Base-by-base conservation (phyloP, 2,113 vertebrate genomes). In the Rallus limicola region DNA sequence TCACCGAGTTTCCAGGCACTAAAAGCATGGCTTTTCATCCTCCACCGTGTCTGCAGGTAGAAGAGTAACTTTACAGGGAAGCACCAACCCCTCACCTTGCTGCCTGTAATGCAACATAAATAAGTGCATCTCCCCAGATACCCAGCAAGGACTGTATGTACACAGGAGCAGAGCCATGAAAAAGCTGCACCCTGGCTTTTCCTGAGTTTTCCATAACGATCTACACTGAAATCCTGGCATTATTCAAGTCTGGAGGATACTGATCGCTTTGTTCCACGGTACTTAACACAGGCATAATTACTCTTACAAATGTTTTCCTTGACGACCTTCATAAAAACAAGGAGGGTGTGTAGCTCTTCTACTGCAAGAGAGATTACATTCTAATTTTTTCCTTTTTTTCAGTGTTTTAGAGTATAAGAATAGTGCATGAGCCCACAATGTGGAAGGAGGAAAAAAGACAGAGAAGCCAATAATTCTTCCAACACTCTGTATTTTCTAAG, bases 181-280 rank as follows among this genome's bases (percentile, higher is more conserved):
- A 82, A 82, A 83, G 65, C 91, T 89, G 52, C 36, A 74, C 59
- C 10, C 42, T 46, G 38, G 19, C 85, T 81, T 84, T 93, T 93
- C 95, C 86, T 70, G 92, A 93, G 79, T 93, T 88, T 95, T 93
- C 83, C 74, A 82, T 79, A 82, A 40, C 13, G 70, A 58, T 89
- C 86, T 87, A 40, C 92, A 94, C 62, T 82, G 91, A 93, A 96
- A 93, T 89, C 77, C 91, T 87, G 81, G 24, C 86, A 86, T 94
- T 92, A 89, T 68, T 92, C 74, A 90, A 65, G 78, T 76, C 83
- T 69, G 86, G 86, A 63, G 56, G 67, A 90, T 64, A 86, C 77
- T 16, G 42, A 75, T 56, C 1, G 23, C 89, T 89, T 95, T 88
- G 86, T 95, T 93, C 72, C 79, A 83, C 24, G 2, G 29, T 78